Evolutionary conservation across 2,113 vertebrate species (phyloP), one percentile per base, ranked within the genome.

Genomic region (Origma solitaria): DNA sequence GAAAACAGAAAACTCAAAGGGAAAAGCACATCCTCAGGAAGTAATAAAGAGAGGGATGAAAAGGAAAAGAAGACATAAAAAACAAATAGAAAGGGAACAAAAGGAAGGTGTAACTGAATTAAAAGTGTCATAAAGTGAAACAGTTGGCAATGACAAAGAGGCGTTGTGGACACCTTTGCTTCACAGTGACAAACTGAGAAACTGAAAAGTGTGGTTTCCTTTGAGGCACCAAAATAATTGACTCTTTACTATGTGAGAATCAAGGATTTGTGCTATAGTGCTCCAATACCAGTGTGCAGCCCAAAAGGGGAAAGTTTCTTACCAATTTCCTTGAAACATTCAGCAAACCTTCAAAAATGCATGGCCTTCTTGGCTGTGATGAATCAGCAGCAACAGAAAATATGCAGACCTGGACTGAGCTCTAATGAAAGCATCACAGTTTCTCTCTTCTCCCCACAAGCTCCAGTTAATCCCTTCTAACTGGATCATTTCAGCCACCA

Each of bases 11-110:
- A 77, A 51, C n/a, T 81, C 9, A 13, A 8, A 53, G 27, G 6
- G 21, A 18, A 54, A 75, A 80, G 54, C 27, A 30, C 24, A 40
- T 42, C 3, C 30, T 83, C 51, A 70, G 77, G 60, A 92, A 84
- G 80, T 40, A 79, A 80, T 86, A 84, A 75, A 86, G 61, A 84
- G 7, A 30, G 6, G n/a, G 58, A 83, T 93, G 42, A 86, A 93
- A 88, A 79, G 51, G 37, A 56, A 91, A 31, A 81, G 71, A 89
- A 78, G 51, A 61, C 37, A 69, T 65, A 90, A 86, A 45, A 84
- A 87, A 65, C 40, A 77, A 81, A 73, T 62, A 75, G 44, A 50
- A 79, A 82, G 37, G 54, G 56, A 95, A 71, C 71, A 88, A 93
- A 90, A 86, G 54, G 78, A 90, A 87, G 60, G 86, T 84, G 38